Percentiles rank a stretch among this genome's conserved stretches.
These are phyloP conservation scores for Pipra filicauda DNA, from an alignment of 2,113 vertebrate genomes.

Conservation along the genomic window DNA sequence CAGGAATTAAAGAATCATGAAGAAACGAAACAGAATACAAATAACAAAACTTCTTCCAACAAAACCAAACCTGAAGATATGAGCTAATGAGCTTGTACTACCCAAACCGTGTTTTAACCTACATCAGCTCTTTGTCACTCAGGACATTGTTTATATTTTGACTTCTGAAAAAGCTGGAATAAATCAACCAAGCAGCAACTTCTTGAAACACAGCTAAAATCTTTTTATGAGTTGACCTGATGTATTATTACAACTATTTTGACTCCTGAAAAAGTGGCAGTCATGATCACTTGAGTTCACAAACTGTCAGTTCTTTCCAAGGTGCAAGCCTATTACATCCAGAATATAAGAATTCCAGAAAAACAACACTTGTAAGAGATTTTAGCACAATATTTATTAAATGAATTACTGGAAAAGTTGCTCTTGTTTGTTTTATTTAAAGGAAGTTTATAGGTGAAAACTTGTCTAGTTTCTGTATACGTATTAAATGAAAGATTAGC, in stretches of 20 bases:
- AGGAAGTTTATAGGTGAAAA: slow-evolving; percentile 6
- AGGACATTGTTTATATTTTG: background rate
- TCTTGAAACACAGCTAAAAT: background rate
- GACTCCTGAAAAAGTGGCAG: background rate
- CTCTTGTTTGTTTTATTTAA: background rate
- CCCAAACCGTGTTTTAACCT: background rate
- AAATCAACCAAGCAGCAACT: background rate
- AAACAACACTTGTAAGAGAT: background rate
- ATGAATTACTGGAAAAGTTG: background rate
- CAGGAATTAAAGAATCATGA: background rate
- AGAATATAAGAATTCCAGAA: background rate
- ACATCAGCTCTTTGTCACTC: background rate
- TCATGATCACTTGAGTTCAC: background rate
- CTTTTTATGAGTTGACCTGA: background rate
- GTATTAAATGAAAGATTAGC: background rate
- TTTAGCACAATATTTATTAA: slow-evolving; percentile 11
- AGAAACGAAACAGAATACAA: background rate
- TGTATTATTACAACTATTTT: background rate
- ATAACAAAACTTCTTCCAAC: background rate
- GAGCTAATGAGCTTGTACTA: background rate
- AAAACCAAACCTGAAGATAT: background rate
- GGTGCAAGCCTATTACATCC: background rate
- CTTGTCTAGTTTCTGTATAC: background rate
- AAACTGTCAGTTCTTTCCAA: background rate
- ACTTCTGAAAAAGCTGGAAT: background rate